Conservation (phyloP, 2,888 invertebrate species). For the Deladenus siricidicola region DNA sequence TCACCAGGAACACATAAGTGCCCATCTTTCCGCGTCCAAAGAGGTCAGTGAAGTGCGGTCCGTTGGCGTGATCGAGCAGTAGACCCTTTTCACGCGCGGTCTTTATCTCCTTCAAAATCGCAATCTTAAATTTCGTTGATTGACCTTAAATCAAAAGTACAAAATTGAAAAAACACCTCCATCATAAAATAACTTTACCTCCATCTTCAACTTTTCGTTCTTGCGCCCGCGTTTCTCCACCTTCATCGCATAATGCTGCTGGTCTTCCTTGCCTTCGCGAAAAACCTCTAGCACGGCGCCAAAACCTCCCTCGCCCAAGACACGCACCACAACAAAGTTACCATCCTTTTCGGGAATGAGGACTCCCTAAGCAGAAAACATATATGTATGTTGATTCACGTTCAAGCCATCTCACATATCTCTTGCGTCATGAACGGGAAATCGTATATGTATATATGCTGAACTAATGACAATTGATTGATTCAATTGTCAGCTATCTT, state of each 20-base stretch:
- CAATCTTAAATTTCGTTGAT: constrained; percentile 25
- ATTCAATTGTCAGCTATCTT: no score
- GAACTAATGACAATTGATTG: no score
- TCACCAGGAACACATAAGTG: constrained; percentile 39
- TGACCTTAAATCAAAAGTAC: neutral
- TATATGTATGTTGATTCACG: no score
- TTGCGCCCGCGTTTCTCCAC: constrained; percentile 34
- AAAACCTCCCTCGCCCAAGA: constrained; percentile 33
- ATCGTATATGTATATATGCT: no score
- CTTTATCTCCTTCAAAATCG: constrained; percentile 35
- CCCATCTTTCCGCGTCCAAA: constrained; percentile 37
- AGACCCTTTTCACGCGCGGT: constrained; percentile 17
- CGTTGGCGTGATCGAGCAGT: no score
- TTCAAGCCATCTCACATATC: no score
- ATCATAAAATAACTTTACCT: constrained; percentile 16
- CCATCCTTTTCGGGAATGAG: neutral
- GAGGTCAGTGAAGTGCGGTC: constrained; percentile 41
- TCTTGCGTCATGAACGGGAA: no score
- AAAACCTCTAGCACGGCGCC: constrained; percentile 39
- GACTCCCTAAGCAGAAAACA: neutral
- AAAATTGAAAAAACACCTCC: neutral
- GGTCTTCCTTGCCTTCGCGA: constrained; percentile 27
- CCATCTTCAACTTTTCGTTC: constrained; percentile 47
- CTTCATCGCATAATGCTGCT: constrained; percentile 38
- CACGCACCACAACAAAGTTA: neutral